Conservation (phyloP, 2,888 invertebrate species). For the Drosophila suboccidentalis region DNA sequence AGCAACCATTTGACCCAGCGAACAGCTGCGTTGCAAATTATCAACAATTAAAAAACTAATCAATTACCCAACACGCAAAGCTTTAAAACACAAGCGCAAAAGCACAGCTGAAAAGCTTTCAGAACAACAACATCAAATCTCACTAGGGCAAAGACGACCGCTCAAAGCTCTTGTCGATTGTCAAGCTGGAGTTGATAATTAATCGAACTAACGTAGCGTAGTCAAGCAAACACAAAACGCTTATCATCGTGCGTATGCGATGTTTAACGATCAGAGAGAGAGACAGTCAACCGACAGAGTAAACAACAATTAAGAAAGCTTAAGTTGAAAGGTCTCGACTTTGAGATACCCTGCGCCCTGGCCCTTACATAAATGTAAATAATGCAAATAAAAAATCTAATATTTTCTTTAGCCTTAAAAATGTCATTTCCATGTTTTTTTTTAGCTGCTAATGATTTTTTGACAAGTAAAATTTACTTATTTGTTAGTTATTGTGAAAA, state of each 20-base stretch:
- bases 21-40: conserved; percentile 36
- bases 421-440: background rate
- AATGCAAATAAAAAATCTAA: too few species aligned
- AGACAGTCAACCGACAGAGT: too few species aligned
- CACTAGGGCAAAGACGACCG: conserved; percentile 5
- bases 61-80: conserved; percentile 32
- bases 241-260: conserved; percentile 52
- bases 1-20: conserved; percentile 33
- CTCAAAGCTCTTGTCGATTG: background rate
- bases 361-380: background rate
- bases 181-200: conserved; percentile 11
- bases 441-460: too few species aligned
- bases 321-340: background rate
- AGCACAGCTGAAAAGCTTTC: conserved; percentile 8
- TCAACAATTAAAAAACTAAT: conserved; percentile 13
- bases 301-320: conserved; percentile 4
- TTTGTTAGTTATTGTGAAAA: background rate
- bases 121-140: background rate
- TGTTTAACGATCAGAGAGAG: conserved; percentile 31
- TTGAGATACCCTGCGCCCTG: background rate
- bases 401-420: background rate
- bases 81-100: background rate
- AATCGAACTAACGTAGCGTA: background rate
- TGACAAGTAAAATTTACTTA: background rate
- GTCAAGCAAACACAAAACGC: conserved; percentile 21